Percentiles rank a stretch among this genome's conserved stretches.
Evolutionary conservation across 53 echinoderm and acorn worm genomes (phyloP).

Genomic region (Hippasteria phrygiana): DNA sequence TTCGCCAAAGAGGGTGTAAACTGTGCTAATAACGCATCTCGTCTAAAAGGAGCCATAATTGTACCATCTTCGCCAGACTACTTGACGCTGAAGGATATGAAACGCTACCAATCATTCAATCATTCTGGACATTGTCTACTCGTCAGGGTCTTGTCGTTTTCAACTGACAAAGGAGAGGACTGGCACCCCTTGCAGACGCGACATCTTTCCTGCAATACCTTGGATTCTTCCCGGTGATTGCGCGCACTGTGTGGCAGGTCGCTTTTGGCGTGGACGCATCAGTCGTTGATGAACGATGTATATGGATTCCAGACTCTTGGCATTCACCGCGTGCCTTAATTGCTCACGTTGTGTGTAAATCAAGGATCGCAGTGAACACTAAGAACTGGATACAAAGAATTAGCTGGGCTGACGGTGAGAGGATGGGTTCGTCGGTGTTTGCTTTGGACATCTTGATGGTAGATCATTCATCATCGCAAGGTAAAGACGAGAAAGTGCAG

Average conservation of each 20-base stretch:
- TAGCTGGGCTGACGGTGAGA: background rate
- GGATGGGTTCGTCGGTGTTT: conserved; percentile 23
- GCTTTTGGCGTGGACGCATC: background rate
- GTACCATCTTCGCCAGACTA: background rate
- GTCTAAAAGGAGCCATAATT: background rate
- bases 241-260: background rate
- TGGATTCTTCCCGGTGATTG: background rate
- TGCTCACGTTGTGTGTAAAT: conserved; percentile 82
- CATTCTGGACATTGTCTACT: background rate
- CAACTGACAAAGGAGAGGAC: too few species aligned
- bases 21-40: background rate
- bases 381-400: conserved; percentile 82
- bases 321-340: conserved; percentile 99
- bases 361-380: conserved; percentile 99
- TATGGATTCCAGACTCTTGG: conserved; percentile 84
- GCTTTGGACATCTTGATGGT: conserved; percentile 43
- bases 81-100: background rate
- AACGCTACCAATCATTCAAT: background rate
- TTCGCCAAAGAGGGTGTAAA: background rate
- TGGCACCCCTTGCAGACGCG: background rate
- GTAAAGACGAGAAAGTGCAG: conserved; percentile 4
- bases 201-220: background rate
- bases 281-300: conserved; percentile 33
- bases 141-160: background rate
- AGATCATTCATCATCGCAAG: conserved; percentile 42